Evolutionary conservation across 2,797 vertebrate species (phyloP), one percentile per base, ranked within the genome.

Genomic region (Lepilemur septentrionalis): DNA sequence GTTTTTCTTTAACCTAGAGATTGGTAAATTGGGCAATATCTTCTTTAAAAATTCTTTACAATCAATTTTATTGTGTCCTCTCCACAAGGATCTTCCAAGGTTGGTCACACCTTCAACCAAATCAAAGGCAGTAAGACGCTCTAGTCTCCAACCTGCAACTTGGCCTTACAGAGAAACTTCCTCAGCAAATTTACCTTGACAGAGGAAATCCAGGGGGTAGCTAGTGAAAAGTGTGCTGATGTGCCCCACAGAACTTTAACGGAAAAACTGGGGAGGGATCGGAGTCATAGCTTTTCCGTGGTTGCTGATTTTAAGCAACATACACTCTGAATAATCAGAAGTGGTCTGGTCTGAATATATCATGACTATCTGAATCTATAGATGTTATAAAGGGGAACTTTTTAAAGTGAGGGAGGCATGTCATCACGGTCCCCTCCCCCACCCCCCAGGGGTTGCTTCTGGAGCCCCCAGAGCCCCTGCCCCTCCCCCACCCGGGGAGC

Each of bases 381-480:
- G 80, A 80, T 69, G 78, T 59, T 25, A n/a, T 30, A 30, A 57
- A 84, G 20, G 55, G 22, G n/a, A 86, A 30, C 59, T 25, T 65
- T 61, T 73, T 48, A 7, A 50, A 82, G 91, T 4, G 6, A 46
- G 23, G 17, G 69, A 25, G 57, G 41, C 0, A 0, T 9, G n/a
- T 67, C 75, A 23, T 67, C 96, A 97, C 95, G 48, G 91, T 67
- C 93, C 46, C n/a, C 69, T 89, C 50, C 8, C 57, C 67, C 13
- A 61, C 69, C 91, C 43, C 61, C 81, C 11, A 67, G 67, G 86
- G 59, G 83, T 11, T 1, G 1, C 67, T 82, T 70, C 80, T 8
- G 43, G 83, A 76, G 10, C 70, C 18, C 10, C n/a, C 5, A 20
- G 96, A 86, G 83, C 50, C 72, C 3, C 0, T 0, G 2, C 93